These are phyloP conservation scores for Carettochelys insculpta DNA, from an alignment of 2,113 vertebrate species.

Conservation along the genomic window DNA sequence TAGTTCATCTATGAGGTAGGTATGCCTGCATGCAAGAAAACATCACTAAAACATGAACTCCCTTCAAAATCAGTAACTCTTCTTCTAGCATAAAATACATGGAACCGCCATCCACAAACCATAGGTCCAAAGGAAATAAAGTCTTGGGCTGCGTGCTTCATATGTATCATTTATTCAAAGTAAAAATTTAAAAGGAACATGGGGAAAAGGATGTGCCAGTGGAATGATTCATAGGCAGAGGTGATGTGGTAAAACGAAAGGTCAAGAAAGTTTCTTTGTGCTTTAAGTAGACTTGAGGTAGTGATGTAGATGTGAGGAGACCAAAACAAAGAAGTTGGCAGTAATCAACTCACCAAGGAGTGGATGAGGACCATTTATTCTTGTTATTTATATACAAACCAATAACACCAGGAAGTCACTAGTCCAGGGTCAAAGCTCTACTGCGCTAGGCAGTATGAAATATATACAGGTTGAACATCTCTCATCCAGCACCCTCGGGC, in stretches of 20 bases:
- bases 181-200: not conserved
- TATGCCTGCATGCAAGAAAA: not conserved
- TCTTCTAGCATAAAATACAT: not conserved
- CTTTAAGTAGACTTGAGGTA: not conserved
- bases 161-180: not conserved
- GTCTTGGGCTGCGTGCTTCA: not conserved
- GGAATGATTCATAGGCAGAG: not conserved
- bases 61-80: not conserved
- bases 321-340: not conserved
- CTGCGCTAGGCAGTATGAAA: not conserved
- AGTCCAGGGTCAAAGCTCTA: not conserved
- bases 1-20: not conserved
- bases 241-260: not conserved
- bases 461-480: no score
- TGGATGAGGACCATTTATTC: not conserved
- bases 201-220: not conserved
- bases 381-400: not conserved
- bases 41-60: not conserved
- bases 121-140: fast-evolving
- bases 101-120: not conserved
- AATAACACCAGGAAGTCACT: not conserved
- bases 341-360: not conserved
- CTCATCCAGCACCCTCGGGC: no score
- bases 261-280: not conserved
- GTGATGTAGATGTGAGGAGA: not conserved